These are phyloP conservation scores for Lophotriccus pileatus DNA, from an alignment of 2,797 vertebrate genomes.

Conservation along the genomic window DNA sequence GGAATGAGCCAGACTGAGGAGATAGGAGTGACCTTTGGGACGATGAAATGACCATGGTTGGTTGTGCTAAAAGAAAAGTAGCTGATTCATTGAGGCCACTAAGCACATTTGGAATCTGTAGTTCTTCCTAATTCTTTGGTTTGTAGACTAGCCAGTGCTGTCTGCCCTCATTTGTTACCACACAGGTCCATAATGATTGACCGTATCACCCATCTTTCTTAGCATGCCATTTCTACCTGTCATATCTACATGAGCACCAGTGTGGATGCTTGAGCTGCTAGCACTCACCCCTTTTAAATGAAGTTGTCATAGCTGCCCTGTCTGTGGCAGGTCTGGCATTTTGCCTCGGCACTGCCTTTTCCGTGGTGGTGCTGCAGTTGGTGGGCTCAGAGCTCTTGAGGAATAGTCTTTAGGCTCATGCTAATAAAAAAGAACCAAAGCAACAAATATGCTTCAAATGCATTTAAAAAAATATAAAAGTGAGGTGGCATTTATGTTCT, in stretches of 20 bases:
- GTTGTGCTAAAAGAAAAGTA: neutral
- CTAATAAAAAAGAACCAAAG: neutral
- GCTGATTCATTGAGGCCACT: neutral
- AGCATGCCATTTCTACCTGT: neutral
- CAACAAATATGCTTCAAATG: neutral
- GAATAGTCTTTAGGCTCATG: neutral
- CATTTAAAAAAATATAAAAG: neutral
- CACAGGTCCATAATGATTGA: fast-evolving
- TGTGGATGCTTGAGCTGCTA: neutral
- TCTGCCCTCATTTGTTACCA: neutral
- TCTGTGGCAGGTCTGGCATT: neutral
- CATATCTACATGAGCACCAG: neutral
- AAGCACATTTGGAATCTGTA: neutral
- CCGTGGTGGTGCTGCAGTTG: neutral
- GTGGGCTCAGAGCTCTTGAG: neutral
- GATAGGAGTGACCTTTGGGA: neutral
- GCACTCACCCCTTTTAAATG: neutral
- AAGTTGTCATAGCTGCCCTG: neutral
- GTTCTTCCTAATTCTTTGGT: neutral
- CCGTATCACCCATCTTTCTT: neutral
- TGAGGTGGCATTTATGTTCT: neutral
- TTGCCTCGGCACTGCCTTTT: fast-evolving
- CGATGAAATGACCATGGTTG: neutral
- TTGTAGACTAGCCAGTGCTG: neutral
- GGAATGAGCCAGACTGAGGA: neutral